These are phyloP conservation scores for Amphilophus citrinellus DNA, from an alignment of 2,113 vertebrate genomes.

Conservation along the genomic window DNA sequence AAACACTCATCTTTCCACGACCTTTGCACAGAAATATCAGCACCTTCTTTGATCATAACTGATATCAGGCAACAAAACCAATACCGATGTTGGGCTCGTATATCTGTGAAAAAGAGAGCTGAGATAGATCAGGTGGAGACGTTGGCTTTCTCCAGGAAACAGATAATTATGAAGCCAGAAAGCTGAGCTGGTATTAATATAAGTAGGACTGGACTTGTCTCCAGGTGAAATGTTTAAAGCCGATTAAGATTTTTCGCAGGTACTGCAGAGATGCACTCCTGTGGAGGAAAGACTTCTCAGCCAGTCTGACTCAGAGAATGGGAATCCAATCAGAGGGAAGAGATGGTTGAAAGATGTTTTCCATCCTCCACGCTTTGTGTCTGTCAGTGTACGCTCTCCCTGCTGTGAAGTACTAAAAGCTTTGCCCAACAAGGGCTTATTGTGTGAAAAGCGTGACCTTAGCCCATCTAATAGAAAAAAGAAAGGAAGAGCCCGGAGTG, in stretches of 20 bases:
- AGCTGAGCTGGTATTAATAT: background rate
- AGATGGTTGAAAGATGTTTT: constrained; percentile 41
- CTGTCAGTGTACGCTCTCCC: background rate
- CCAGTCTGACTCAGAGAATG: background rate
- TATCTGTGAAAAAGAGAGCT: no score
- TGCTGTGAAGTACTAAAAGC: constrained; percentile 58
- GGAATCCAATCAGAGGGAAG: constrained; percentile 19
- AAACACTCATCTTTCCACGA: background rate
- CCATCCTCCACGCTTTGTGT: constrained; percentile 11
- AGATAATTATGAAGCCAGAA: background rate
- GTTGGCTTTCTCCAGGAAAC: background rate
- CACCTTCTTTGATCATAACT: no score
- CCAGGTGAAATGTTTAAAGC: background rate
- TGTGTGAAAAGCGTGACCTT: constrained; percentile 51
- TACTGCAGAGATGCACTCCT: background rate
- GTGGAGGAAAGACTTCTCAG: background rate
- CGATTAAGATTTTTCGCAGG: background rate
- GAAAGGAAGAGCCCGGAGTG: constrained; percentile 40
- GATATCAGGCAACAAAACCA: no score
- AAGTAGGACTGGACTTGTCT: background rate
- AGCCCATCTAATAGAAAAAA: constrained; percentile 36
- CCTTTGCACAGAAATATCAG: background rate
- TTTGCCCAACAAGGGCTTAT: constrained; percentile 51
- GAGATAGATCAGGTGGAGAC: background rate
- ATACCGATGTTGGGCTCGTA: no score